Base-by-base conservation (phyloP, 2,113 vertebrate genomes). In the Cettia cetti region DNA sequence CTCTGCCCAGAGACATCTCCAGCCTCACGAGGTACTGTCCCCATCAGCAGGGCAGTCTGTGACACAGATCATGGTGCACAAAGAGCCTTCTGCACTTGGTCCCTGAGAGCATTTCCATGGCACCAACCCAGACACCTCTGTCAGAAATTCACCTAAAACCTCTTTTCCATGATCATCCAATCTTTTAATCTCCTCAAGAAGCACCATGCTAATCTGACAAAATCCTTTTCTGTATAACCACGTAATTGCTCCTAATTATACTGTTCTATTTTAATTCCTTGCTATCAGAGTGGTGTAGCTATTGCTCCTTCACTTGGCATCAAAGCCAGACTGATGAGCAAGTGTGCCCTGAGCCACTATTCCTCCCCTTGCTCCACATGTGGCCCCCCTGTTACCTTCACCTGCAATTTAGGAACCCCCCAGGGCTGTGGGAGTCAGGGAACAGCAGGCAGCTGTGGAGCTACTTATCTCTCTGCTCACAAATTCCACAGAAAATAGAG, bases 221-320 rank as follows among this genome's bases (percentile, higher is more conserved):
- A 93, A 85, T 84, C 61, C 0, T 0, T 75, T 82, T 90, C 90
- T 52, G 39, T 26, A 60, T 71, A 91, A 37, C 53, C 81, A 19
- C 64, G 53, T 87, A 85, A 91, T 89, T 94, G 78, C 42, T 42
- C 44, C 86, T 95, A 90, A 89, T 95, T 64, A 61, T 26, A 64
- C 49, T 60, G 56, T 72, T 89, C 49, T 79, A 13, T 74, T 87
- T 82, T 79, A 76, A 68, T 68, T 87, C 30, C 15, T 76, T 0
- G 0, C 52, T 89, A 52, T 39, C 56, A 88, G 72, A 94, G 39
- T 21, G 21, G 11, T 78, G 37, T 28, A 53, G 35, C 85, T 59
- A 6, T 24, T 82, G 56, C n/a, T 91, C 42, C 60, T 84, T 70
- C 53, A 50, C 22, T 59, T 77, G 80, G 31, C 53, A 77, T 74